phyloP scores from a whole-genome alignment of 2,797 vertebrate genomes.

The Cynopterus sphinx region DNA sequence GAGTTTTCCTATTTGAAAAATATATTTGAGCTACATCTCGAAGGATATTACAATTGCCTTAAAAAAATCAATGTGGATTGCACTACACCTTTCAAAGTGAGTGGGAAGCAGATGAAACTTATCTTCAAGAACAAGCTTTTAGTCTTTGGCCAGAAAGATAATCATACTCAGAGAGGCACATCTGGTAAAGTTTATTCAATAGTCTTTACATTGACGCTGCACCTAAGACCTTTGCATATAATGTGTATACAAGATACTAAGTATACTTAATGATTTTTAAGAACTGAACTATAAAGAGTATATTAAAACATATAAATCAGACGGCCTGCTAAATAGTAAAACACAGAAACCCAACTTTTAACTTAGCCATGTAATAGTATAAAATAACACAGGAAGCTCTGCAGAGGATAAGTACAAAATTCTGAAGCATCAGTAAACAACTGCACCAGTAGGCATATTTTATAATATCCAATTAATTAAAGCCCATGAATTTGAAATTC shows the following conservation, averaged over 20 bases:
- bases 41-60: slow-evolving; percentile 6
- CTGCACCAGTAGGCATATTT: not conserved
- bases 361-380: not conserved
- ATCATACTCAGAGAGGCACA: not conserved
- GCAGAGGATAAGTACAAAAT: not conserved
- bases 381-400: not conserved
- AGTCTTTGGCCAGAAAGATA: not conserved
- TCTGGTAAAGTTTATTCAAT: not conserved
- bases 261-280: slow-evolving; percentile 45
- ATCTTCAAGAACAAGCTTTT: not conserved
- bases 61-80: not conserved
- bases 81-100: not conserved
- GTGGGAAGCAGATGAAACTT: slow-evolving; percentile 41
- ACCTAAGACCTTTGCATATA: not conserved
- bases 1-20: slow-evolving; percentile 47
- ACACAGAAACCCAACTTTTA: not conserved
- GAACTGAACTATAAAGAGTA: not conserved
- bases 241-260: not conserved
- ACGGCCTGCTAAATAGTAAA: not conserved
- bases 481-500: not conserved
- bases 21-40: not conserved
- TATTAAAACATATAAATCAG: not conserved
- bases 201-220: not conserved
- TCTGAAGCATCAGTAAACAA: not conserved
- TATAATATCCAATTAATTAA: not conserved